These are phyloP conservation scores for Notothenia rossii DNA, from an alignment of 2,113 vertebrate species.

Conservation along the genomic window DNA sequence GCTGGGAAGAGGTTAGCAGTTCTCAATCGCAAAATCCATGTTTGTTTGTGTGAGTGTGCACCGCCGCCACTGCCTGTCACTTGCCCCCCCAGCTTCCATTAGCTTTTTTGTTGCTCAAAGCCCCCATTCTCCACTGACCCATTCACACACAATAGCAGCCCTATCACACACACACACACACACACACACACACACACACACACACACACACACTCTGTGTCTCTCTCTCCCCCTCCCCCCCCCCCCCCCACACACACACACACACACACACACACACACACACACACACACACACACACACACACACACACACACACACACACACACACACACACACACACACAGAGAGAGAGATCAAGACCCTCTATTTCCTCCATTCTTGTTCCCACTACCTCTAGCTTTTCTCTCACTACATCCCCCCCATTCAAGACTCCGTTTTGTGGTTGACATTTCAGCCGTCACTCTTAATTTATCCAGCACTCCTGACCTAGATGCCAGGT, in stretches of 20 bases:
- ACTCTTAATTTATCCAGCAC: constrained; percentile 78
- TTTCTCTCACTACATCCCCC: constrained; percentile 1
- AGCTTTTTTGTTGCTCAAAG: constrained; percentile 82
- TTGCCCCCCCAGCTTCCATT: constrained; percentile 69
- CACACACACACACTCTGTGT: constrained; percentile 35
- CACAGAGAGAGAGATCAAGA: constrained; percentile 21
- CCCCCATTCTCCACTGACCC: constrained; percentile 79
- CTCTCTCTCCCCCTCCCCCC: too few relatives aligned
- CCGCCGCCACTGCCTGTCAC: constrained; percentile 49
- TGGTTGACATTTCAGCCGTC: constrained; percentile 82
- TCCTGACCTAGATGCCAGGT: constrained; percentile 82
- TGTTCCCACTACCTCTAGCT: constrained; percentile 31
- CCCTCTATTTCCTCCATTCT: constrained; percentile 44
- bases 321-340: constrained; percentile 26
- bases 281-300: constrained; percentile 16
- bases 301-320: constrained; percentile 63
- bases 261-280: constrained; percentile 5
- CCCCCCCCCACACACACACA: constrained; percentile 67
- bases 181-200: constrained; percentile 25
- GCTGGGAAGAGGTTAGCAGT: constrained; percentile 46
- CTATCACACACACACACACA: constrained; percentile 53
- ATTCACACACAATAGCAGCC: constrained; percentile 77
- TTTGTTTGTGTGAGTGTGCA: constrained; percentile 3
- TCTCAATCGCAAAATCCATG: constrained; percentile 51
- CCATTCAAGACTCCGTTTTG: constrained; percentile 58